Percentiles rank a stretch among this genome's conserved stretches.
Conservation (phyloP, 2,888 invertebrate species). For the Ethmia dodecea region DNA sequence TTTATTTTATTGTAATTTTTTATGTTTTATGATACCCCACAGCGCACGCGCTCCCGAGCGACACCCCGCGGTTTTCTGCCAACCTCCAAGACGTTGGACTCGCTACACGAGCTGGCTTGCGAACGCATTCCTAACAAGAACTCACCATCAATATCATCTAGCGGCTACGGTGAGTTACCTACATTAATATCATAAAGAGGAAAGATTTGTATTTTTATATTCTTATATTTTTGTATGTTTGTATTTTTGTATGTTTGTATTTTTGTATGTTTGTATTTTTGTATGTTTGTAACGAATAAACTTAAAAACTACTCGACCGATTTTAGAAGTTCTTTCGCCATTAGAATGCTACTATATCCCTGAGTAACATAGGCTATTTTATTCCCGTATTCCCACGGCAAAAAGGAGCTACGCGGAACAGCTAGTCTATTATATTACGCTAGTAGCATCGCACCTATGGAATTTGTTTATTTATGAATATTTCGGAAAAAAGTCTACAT, state of each 20-base stretch:
- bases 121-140: conserved; percentile 68
- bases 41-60: conserved; percentile 40
- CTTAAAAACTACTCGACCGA: neutral
- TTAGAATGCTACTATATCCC: too few species aligned
- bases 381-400: too few species aligned
- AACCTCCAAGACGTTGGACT: conserved; percentile 91
- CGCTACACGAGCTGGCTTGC: conserved; percentile 86
- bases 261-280: neutral
- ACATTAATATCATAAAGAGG: neutral
- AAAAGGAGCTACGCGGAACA: too few species aligned
- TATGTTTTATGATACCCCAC: too few species aligned
- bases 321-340: neutral
- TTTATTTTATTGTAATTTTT: too few species aligned
- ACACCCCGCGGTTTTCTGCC: conserved; percentile 74
- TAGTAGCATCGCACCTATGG: too few species aligned
- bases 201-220: neutral
- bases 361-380: too few species aligned
- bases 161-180: conserved; percentile 82
- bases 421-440: too few species aligned
- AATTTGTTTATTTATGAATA: too few species aligned
- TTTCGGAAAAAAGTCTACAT: too few species aligned
- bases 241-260: too few species aligned
- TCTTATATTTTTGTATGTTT: neutral
- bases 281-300: neutral
- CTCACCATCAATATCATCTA: conserved; percentile 87